phyloP scores from a whole-genome alignment of 2,888 invertebrate genomes.

The Druceiella hillmani region DNA sequence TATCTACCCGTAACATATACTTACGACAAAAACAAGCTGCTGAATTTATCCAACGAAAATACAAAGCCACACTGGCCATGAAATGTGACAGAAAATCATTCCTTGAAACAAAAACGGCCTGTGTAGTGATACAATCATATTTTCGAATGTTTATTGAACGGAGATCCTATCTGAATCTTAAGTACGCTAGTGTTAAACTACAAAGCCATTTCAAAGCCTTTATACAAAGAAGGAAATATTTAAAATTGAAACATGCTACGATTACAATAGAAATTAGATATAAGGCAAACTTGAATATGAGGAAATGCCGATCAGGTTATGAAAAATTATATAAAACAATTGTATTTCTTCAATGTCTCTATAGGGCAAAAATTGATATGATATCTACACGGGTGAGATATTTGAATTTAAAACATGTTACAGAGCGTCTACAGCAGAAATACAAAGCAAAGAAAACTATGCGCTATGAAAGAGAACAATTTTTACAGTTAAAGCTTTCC shows the following conservation, averaged over 20 bases:
- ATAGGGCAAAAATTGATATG: conserved; percentile 22
- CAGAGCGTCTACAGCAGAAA: conserved; percentile 24
- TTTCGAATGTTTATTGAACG: conserved; percentile 35
- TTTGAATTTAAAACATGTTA: conserved; percentile 13
- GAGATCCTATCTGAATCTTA: conserved; percentile 22
- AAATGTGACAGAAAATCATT: conserved; percentile 31
- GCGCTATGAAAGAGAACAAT: conserved; percentile 31
- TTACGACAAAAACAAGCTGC: no score
- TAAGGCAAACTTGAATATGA: not conserved
- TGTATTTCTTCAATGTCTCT: conserved; percentile 26
- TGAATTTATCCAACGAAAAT: conserved; percentile 35
- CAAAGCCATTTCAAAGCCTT: conserved; percentile 31
- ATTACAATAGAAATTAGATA: conserved; percentile 21
- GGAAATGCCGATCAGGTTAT: not conserved
- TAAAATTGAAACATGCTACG: conserved; percentile 16
- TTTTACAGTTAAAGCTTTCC: conserved; percentile 30
- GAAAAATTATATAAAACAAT: not conserved
- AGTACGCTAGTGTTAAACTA: conserved; percentile 30
- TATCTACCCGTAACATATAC: no score
- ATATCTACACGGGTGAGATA: conserved; percentile 5
- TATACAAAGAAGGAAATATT: no score
- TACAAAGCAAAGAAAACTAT: conserved; percentile 37
- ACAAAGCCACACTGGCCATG: conserved; percentile 37
- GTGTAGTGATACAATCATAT: conserved; percentile 40
- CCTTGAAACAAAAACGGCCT: conserved; percentile 28